These are phyloP conservation scores for Nymphalis urticae DNA, from an alignment of 2,888 invertebrate genomes.

Conservation along the genomic window DNA sequence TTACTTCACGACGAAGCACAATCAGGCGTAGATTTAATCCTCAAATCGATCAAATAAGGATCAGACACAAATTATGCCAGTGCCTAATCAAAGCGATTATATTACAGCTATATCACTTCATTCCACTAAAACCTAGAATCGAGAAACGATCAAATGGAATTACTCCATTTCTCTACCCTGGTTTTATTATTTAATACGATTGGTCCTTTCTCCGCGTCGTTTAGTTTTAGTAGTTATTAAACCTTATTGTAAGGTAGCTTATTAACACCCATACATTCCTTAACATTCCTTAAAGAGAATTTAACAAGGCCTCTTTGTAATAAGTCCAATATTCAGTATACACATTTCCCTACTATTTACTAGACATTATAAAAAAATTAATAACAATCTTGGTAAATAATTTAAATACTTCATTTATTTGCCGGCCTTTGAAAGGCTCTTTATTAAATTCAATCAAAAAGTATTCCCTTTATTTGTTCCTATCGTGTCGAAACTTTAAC, in stretches of 20 bases:
- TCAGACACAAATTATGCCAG: slow-evolving; percentile 19
- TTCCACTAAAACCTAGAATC: slow-evolving; percentile 33
- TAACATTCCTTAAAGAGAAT: too few species aligned
- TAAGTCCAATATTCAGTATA: slow-evolving; percentile 27
- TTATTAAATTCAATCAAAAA: slow-evolving; percentile 25
- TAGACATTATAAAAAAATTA: slow-evolving; percentile 13
- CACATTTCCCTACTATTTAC: slow-evolving; percentile 17
- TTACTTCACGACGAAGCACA: background rate
- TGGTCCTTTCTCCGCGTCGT: slow-evolving; percentile 35
- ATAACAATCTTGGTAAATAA: slow-evolving; percentile 7
- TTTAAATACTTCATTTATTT: slow-evolving; percentile 8
- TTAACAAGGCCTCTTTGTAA: slow-evolving; percentile 23
- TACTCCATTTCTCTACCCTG: slow-evolving; percentile 30
- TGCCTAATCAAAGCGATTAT: slow-evolving; percentile 23
- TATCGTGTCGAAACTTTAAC: slow-evolving; percentile 34
- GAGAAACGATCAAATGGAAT: slow-evolving; percentile 36
- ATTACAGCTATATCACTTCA: slow-evolving; percentile 26
- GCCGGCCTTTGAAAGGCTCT: slow-evolving; percentile 4
- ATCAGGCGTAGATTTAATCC: background rate
- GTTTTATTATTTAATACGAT: slow-evolving; percentile 40
- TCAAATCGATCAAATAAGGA: slow-evolving; percentile 18
- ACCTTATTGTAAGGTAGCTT: slow-evolving; percentile 33
- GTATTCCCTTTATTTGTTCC: slow-evolving; percentile 31
- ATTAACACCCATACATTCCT: slow-evolving; percentile 26
- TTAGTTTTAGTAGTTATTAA: slow-evolving; percentile 37